Base-by-base conservation (phyloP, 2,888 invertebrate species). In the Pardosa pseudoannulata region DNA sequence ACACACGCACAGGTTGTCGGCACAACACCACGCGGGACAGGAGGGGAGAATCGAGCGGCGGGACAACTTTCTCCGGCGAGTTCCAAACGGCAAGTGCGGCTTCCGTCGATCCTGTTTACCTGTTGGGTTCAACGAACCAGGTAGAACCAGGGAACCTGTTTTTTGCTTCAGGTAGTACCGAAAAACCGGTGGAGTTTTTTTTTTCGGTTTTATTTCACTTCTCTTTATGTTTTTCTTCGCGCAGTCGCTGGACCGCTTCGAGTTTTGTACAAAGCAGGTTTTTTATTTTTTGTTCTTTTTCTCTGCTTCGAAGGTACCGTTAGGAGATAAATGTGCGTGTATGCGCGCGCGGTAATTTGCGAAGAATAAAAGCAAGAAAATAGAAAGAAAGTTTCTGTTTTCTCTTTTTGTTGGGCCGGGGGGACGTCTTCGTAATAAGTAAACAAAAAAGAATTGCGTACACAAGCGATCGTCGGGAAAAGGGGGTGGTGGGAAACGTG, bases 61-160 rank as follows among this genome's bases (percentile, higher is more conserved):
- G 80, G 71, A 75, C 79, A 79, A 87, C 86, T 87, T 87, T 87
- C 86, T 50, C 83, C 76, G 50, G 31, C 65, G 78, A 73, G 72
- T 29, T 27, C 67, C 68, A 50, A 78, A 67, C 83, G 83, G 83
- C 83, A 83, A 83, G 83, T 83, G 83, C 73, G 28, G 78, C 46
- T 78, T 32, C 65, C 32, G 71, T 39, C 74, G 85, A 75, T 72
- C 85, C 85, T 86, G 85, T 86, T 86, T 86, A 86, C 85, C 85
- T 86, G 85, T 31, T 65, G 73, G 85, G 86, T 87, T 56, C 86
- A 70, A 71, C 78, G 86, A 87, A 87, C 86, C 86, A 87, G 85
- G 85, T 86, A 86, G 85, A 86, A 79, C 79, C 74, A 86, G 79
- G 79, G 79, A 79, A 86, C 79, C 85, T 79, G 79, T 79, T 78